Evolutionary conservation across 1,140 invertebrate genomes (phyloP).

Genomic region (Globodera ellingtonae): DNA sequence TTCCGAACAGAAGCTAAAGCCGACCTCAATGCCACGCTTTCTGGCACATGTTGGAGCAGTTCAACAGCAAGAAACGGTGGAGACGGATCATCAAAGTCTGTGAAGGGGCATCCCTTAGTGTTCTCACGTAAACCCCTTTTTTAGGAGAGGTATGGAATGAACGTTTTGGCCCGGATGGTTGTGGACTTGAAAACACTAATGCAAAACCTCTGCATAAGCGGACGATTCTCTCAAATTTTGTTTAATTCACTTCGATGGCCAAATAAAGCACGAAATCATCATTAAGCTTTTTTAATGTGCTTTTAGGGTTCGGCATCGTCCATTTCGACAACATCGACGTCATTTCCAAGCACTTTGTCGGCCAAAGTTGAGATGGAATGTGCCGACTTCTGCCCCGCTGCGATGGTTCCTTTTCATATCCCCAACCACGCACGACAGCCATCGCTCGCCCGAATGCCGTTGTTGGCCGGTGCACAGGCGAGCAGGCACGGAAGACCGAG

Average conservation of each 20-base stretch:
- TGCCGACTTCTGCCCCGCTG: neutral
- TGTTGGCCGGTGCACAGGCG: constrained; percentile 29
- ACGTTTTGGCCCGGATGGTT: neutral
- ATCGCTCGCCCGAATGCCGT: constrained; percentile 27
- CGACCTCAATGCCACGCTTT: neutral
- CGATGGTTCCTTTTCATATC: neutral
- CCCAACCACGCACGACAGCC: neutral
- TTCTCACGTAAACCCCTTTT: neutral
- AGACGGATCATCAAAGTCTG: neutral
- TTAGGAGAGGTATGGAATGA: neutral
- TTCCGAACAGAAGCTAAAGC: neutral
- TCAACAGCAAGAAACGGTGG: neutral
- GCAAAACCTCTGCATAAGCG: too few relatives aligned
- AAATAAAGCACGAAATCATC: neutral
- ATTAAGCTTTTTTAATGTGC: neutral
- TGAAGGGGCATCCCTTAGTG: too few relatives aligned
- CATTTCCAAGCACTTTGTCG: neutral
- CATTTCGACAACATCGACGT: neutral
- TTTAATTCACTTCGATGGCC: too few relatives aligned
- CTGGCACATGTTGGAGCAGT: neutral
- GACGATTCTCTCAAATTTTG: too few relatives aligned
- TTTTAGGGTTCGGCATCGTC: constrained; percentile 1
- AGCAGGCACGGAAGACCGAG: constrained; percentile 30
- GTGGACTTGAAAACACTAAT: neutral
- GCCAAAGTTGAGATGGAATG: neutral